phyloP scores from a whole-genome alignment of 2,888 invertebrate species.

The Leptura quadrifasciata region DNA sequence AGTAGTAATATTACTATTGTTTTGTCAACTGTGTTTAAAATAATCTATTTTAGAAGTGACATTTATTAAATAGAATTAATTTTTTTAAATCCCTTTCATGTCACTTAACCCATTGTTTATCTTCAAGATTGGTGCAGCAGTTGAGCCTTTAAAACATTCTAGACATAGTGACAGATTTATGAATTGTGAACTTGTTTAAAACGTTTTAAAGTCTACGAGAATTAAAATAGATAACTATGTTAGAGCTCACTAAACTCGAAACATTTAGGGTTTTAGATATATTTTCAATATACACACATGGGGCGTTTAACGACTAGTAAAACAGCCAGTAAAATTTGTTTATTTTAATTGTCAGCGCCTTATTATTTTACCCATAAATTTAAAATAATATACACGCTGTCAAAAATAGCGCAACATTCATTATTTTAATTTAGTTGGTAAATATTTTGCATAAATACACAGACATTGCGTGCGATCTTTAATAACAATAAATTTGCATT shows the following conservation, averaged over 20 bases:
- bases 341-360: slow-evolving; percentile 50
- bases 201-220: slow-evolving; percentile 10
- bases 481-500: not conserved
- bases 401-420: slow-evolving; percentile 43
- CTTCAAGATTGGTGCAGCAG: too few relatives aligned
- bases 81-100: too few relatives aligned
- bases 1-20: too few relatives aligned
- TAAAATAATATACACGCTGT: slow-evolving; percentile 50
- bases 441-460: slow-evolving; percentile 36
- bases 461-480: slow-evolving; percentile 5
- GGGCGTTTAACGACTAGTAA: slow-evolving; percentile 44
- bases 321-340: slow-evolving; percentile 44
- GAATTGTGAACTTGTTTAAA: slow-evolving; percentile 6
- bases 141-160: too few relatives aligned
- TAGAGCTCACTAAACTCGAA: slow-evolving; percentile 15
- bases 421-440: slow-evolving; percentile 34
- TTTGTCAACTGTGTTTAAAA: too few relatives aligned
- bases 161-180: not conserved
- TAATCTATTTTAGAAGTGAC: too few relatives aligned
- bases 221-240: slow-evolving; percentile 28
- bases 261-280: slow-evolving; percentile 36
- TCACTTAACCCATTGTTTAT: too few relatives aligned
- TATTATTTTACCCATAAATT: slow-evolving; percentile 48
- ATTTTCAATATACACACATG: slow-evolving; percentile 42
- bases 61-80: too few relatives aligned